These are phyloP conservation scores for Taxidea taxus DNA, from an alignment of 2,113 vertebrate species.

Conservation along the genomic window DNA sequence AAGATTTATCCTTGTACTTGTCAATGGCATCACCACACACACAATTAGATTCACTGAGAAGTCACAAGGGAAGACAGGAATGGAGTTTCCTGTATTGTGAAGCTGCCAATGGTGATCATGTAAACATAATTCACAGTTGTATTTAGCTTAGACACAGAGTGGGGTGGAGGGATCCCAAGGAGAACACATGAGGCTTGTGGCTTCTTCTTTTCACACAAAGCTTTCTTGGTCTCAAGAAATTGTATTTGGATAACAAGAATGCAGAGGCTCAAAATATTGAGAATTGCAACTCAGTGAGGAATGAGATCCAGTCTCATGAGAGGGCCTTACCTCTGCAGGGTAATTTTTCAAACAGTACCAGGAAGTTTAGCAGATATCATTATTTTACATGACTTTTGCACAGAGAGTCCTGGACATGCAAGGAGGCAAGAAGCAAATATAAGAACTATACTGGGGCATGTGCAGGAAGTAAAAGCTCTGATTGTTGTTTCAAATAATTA, in stretches of 20 bases:
- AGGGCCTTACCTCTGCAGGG: not conserved
- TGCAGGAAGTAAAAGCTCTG: not conserved
- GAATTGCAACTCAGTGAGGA: not conserved
- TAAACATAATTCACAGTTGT: slow-evolving; percentile 54
- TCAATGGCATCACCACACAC: not conserved
- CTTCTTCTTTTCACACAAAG: slow-evolving; percentile 56
- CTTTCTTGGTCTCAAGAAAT: slow-evolving; percentile 67
- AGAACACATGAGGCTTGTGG: slow-evolving; percentile 6
- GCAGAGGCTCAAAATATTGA: slow-evolving; percentile 51
- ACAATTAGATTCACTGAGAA: slow-evolving; percentile 35
- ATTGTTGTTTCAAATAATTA: not conserved
- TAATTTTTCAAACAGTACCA: not conserved
- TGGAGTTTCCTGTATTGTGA: slow-evolving; percentile 1
- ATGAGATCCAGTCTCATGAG: slow-evolving; percentile 36
- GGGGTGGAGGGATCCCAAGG: slow-evolving; percentile 35
- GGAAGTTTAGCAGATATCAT: not conserved
- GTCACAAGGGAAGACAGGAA: not conserved
- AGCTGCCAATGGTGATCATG: not conserved
- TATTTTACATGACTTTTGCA: not conserved
- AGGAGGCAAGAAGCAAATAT: not conserved
- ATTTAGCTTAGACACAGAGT: slow-evolving; percentile 50
- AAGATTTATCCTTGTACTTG: not conserved
- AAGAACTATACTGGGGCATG: not conserved
- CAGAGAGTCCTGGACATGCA: not conserved
- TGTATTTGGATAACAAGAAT: slow-evolving; percentile 60